Percentiles rank a stretch among this genome's conserved stretches.
phyloP scores from a whole-genome alignment of 2,113 vertebrate species.

The Microcebus murinus region DNA sequence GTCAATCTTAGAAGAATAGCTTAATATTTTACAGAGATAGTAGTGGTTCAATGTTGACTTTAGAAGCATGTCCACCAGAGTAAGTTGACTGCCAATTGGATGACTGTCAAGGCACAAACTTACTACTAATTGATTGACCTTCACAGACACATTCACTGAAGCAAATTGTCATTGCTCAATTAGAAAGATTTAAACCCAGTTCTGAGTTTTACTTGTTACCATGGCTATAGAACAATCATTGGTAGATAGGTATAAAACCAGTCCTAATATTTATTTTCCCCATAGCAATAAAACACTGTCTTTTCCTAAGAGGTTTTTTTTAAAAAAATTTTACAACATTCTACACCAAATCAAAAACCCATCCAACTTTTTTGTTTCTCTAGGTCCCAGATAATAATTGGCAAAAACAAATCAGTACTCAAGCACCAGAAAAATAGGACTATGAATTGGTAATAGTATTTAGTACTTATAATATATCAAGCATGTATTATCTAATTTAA shows the following conservation, averaged over 20 bases:
- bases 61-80: background rate
- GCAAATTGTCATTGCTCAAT: conserved; percentile 23
- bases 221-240: background rate
- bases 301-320: background rate
- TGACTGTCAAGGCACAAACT: conserved; percentile 14
- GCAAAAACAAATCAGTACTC: background rate
- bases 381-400: background rate
- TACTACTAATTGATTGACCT: conserved; percentile 40
- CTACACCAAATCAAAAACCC: background rate
- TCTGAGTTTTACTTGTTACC: background rate
- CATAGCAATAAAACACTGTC: background rate
- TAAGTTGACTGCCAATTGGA: background rate
- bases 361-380: background rate
- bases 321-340: background rate
- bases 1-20: background rate
- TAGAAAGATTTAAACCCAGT: background rate
- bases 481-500: background rate
- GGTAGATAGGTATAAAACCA: background rate
- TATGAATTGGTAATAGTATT: background rate
- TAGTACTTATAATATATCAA: background rate
- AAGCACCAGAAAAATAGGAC: background rate
- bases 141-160: background rate
- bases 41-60: background rate
- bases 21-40: background rate
- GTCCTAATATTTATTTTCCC: background rate